phyloP scores from a whole-genome alignment of 2,797 vertebrate genomes.

The Denticeps clupeoides region DNA sequence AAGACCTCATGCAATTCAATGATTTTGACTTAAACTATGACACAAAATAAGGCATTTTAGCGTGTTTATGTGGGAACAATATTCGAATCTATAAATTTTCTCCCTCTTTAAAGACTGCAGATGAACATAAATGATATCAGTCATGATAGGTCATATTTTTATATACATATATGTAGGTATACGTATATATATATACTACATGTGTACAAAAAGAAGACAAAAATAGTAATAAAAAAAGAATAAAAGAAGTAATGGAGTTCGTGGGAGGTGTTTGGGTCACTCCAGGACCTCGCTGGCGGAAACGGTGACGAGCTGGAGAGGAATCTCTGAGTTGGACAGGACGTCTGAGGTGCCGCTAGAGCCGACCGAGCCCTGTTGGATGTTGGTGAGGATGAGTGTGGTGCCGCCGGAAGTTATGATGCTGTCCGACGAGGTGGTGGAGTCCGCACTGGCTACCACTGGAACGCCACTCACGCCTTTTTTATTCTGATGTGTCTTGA shows the following conservation, averaged over 20 bases:
- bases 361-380: conserved; percentile 90
- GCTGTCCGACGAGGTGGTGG: conserved; percentile 77
- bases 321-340: conserved; percentile 92
- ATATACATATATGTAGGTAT: conserved; percentile 47
- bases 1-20: conserved; percentile 69
- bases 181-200: conserved; percentile 25
- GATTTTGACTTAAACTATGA: conserved; percentile 78
- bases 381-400: conserved; percentile 99
- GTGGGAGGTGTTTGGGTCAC: conserved; percentile 54
- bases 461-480: conserved; percentile 83
- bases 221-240: conserved; percentile 68
- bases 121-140: conserved; percentile 65
- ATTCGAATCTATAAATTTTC: conserved; percentile 30
- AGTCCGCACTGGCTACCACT: conserved; percentile 81
- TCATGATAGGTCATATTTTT: conserved; percentile 15
- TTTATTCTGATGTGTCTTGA: conserved; percentile 99
- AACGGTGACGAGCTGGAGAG: conserved; percentile 95
- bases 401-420: conserved; percentile 93
- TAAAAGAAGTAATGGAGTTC: conserved; percentile 40
- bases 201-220: conserved; percentile 44
- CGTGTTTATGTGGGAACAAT: conserved; percentile 91
- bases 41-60: conserved; percentile 99
- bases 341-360: conserved; percentile 91
- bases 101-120: conserved; percentile 19
- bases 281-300: conserved; percentile 92